A percentile compares a stretch with the other conserved stretches of the same genome.
phyloP scores from a whole-genome alignment of 2,797 vertebrate genomes.

The Macrochelys suwanniensis region DNA sequence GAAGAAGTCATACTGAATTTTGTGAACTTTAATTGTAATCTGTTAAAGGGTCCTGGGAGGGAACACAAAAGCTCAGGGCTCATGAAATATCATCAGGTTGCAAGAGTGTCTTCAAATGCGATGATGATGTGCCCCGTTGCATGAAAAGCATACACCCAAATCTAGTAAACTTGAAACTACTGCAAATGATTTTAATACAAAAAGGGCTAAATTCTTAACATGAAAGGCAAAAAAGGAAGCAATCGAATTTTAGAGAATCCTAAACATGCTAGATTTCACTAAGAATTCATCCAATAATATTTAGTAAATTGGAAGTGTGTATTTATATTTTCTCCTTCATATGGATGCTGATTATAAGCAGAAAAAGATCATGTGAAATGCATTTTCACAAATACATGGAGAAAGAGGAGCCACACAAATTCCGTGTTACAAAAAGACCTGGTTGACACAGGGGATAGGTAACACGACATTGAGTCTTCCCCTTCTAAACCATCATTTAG shows the following conservation, averaged over 20 bases:
- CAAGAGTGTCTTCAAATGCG: background rate
- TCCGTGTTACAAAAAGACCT: background rate
- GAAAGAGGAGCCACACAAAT: background rate
- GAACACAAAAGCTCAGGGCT: background rate
- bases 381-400: background rate
- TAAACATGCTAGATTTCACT: background rate
- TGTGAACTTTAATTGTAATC: background rate
- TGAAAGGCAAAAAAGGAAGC: background rate
- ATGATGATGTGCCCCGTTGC: accelerated
- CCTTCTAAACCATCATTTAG: background rate
- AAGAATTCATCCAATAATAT: background rate
- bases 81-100: background rate
- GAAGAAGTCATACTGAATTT: background rate
- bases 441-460: background rate
- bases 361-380: background rate
- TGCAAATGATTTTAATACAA: background rate
- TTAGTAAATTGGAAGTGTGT: background rate
- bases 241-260: background rate
- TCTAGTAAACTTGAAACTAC: no score
- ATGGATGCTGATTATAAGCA: background rate
- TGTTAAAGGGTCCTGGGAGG: background rate
- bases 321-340: background rate
- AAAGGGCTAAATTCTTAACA: background rate
- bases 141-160: background rate
- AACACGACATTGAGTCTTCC: background rate